Evolutionary conservation across 2,888 invertebrate genomes (phyloP), one percentile per base, ranked within the genome.

Genomic region (Stenodema calcarata): DNA sequence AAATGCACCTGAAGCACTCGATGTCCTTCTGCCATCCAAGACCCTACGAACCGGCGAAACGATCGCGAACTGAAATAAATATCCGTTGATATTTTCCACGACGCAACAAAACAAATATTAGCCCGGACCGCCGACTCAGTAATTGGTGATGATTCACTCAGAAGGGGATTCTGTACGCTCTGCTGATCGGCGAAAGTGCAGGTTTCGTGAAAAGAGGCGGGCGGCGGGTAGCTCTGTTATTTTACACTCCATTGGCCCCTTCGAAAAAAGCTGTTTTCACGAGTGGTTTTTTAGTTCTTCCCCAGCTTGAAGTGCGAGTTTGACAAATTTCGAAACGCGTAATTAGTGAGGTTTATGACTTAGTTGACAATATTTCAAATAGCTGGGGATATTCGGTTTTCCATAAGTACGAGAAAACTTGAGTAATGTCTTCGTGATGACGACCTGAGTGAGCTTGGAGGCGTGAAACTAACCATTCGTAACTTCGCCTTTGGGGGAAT

Each of bases 61-160:
- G 62, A 7, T 18, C 11, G 62, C 18, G n/a, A 50, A 50, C 50
- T 50, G 50, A 23, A 9, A 3, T 23, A 47, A 12, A 62, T 62
- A 23, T 62, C 62, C 23, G 62, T 62, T 62, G 27, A 62, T 62
- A 62, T 62, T 62, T 35, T 62, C 62, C 23, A 23, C 62, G 62
- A 62, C 62, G 18, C 62, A 23, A 62, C 62, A 62, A 62, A 62
- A 62, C 62, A 62, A 62, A 62, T 62, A 62, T 62, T 62, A 62
- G 27, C 62, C 23, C 62, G 11, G 11, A 9, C 62, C 23, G 4
- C 0, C 0, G 11, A 18, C 23, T 23, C 62, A 11, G 44, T 78
- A 78, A 78, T 78, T 78, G 78, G 44, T 80, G 80, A 80, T 80
- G 80, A 80, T 80, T 80, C 80, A 80, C 80, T 80, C 80, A 28